Conservation (phyloP, 2,888 invertebrate genomes). For the Stenchaetothrips biformis region DNA sequence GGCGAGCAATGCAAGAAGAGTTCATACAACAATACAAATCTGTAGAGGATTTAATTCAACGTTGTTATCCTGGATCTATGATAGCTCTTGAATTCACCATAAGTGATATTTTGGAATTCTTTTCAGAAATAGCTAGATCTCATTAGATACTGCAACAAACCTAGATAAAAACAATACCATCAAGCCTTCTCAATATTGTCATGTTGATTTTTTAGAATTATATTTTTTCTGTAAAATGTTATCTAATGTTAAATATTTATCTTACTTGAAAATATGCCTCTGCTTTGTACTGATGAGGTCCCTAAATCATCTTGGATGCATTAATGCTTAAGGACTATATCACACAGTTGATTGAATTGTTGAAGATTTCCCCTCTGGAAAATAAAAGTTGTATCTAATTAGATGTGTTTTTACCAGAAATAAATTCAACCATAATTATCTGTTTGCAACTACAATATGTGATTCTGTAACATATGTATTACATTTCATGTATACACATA, state of each 20-base stretch:
- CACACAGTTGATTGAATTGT: not conserved
- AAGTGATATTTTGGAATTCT: conserved; percentile 90
- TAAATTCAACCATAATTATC: too few relatives aligned
- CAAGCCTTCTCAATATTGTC: not conserved
- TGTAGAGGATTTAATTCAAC: conserved; percentile 85
- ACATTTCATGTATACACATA: not conserved
- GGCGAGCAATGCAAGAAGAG: conserved; percentile 99
- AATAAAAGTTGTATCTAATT: not conserved
- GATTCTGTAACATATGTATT: too few relatives aligned
- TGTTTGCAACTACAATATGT: too few relatives aligned
- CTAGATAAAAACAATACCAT: not conserved
- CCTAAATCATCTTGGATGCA: not conserved
- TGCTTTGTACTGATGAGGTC: not conserved
- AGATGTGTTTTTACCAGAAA: not conserved
- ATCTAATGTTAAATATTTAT: not conserved
- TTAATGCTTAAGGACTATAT: not conserved
- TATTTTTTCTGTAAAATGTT: not conserved
- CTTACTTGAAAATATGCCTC: not conserved
- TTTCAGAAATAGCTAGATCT: conserved; percentile 95
- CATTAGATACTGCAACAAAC: conserved; percentile 56
- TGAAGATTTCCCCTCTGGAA: not conserved
- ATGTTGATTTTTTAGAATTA: not conserved
- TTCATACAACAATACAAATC: conserved; percentile 94
- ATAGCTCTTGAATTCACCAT: conserved; percentile 92
- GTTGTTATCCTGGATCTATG: conserved; percentile 94